Evolutionary conservation across 1,140 invertebrate species (phyloP).

Genomic region (Adoxophyes honmai): DNA sequence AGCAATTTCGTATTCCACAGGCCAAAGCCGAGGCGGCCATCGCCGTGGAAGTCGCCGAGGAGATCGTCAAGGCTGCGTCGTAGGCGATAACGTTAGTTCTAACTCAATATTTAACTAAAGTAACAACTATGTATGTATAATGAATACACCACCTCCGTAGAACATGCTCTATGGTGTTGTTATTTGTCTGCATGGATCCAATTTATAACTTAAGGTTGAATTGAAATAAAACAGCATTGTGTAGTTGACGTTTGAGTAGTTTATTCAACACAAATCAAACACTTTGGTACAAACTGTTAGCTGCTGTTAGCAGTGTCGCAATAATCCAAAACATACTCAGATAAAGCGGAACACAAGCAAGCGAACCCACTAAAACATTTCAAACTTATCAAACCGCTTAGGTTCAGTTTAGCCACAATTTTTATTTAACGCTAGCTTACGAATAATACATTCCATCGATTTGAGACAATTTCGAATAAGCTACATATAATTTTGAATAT

Average conservation of each 20-base stretch:
- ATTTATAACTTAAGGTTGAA: conserved; percentile 15
- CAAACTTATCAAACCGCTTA: conserved; percentile 34
- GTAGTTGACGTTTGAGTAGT: conserved; percentile 70
- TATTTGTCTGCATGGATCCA: background rate
- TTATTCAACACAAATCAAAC: conserved; percentile 76
- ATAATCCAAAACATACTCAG: conserved; percentile 34
- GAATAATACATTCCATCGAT: conserved; percentile 23
- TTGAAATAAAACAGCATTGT: conserved; percentile 54
- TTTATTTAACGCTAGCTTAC: conserved; percentile 24
- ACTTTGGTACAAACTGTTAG: conserved; percentile 77
- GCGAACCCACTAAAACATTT: conserved; percentile 26
- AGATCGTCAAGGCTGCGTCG: conserved; percentile 90
- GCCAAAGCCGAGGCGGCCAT: conserved; percentile 96
- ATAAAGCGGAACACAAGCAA: conserved; percentile 50
- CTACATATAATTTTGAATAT: conserved; percentile 47
- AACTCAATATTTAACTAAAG: conserved; percentile 43
- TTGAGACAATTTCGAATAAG: conserved; percentile 26
- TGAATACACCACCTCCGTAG: conserved; percentile 40
- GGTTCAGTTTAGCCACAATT: conserved; percentile 19
- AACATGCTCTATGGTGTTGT: conserved; percentile 29
- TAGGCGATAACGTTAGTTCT: conserved; percentile 38
- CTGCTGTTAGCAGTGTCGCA: conserved; percentile 54
- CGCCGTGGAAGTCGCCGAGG: conserved; percentile 96
- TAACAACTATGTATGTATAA: conserved; percentile 36
- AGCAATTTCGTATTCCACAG: conserved; percentile 64